Evolutionary conservation across 2,888 invertebrate genomes (phyloP), one percentile per base, ranked within the genome.

Genomic region (Julus scandinavius): DNA sequence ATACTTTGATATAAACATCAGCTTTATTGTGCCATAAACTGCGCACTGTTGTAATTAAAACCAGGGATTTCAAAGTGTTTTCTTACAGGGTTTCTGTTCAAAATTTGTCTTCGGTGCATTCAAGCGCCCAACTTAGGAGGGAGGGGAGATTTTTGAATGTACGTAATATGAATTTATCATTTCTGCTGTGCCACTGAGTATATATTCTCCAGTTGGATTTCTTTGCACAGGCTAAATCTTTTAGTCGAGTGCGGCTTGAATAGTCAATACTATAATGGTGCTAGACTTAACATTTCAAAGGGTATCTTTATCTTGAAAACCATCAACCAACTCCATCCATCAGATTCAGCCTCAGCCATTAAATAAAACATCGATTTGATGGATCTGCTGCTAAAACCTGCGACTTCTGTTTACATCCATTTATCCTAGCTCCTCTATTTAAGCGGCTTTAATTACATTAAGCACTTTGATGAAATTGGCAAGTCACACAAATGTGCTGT

Each of bases 301-400:
- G 63, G 20, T 63, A 20, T 63, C 63, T 63, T 63, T 63, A 63
- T 63, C 63, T 63, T 63, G 63, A 20, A 15, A 63, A 63, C 63
- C 20, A 63, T 63, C 63, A 9, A 20, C 63, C 20, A 63, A 63
- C 63, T 63, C 63, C 63, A 63, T 63, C 63, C 63, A 63, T 63
- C 63, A 63, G 63, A 63, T 63, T 63, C 20, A 63, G 63, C 63
- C 17, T 6, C 9, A 63, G 63, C 63, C 63, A 63, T 63, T 63
- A 63, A 63, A 63, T 63, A 63, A 63, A 63, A 63, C 63, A 63
- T 63, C 63, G 63, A 63, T 63, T 63, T 63, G 63, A 63, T 63
- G 63, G 20, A 63, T 63, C 63, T 63, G 63, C 63, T 63, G 20
- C 63, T 63, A 20, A 63, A 63, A 20, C 63, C 63, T n/a, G 17